A percentile compares a stretch with the other conserved stretches of the same genome.
phyloP scores from a whole-genome alignment of 1,140 invertebrate genomes.

The Aphelenchoides avenae region DNA sequence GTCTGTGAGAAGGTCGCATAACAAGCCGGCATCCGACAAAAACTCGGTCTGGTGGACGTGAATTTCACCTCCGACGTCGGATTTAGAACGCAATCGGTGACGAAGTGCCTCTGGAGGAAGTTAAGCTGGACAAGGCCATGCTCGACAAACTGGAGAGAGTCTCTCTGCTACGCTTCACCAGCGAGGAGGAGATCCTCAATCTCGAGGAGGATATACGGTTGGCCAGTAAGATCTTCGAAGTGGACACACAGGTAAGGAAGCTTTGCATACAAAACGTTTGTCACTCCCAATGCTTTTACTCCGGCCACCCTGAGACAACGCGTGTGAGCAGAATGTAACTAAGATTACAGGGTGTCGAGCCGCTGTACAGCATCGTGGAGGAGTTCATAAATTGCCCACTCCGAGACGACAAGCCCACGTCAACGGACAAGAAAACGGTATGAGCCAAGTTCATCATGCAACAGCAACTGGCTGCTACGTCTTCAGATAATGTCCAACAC shows the following conservation, averaged over 20 bases:
- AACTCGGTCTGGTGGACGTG: no score
- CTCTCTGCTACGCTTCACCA: slow-evolving; percentile 7
- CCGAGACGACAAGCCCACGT: slow-evolving; percentile 21
- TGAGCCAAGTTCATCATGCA: neutral
- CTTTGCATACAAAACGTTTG: neutral
- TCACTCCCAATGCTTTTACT: neutral
- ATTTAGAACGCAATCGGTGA: no score
- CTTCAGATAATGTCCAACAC: slow-evolving; percentile 17
- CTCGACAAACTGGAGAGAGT: slow-evolving; percentile 19
- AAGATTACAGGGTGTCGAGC: slow-evolving; percentile 20
- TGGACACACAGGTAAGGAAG: slow-evolving; percentile 16
- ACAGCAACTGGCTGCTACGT: neutral
- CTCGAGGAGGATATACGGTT: slow-evolving; percentile 18
- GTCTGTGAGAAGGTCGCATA: no score
- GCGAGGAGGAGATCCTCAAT: slow-evolving; percentile 4
- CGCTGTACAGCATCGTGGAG: slow-evolving; percentile 29
- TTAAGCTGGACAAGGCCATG: slow-evolving; percentile 16
- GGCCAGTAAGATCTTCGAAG: slow-evolving; percentile 29
- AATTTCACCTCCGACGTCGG: no score
- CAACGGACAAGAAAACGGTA: slow-evolving; percentile 9
- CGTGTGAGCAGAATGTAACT: neutral
- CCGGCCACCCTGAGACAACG: neutral
- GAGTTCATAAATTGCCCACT: slow-evolving; percentile 27
- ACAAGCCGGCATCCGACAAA: no score
- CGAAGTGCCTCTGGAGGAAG: no score